These are phyloP conservation scores for Sminthopsis crassicaudata DNA, from an alignment of 2,113 vertebrate species.

Conservation along the genomic window DNA sequence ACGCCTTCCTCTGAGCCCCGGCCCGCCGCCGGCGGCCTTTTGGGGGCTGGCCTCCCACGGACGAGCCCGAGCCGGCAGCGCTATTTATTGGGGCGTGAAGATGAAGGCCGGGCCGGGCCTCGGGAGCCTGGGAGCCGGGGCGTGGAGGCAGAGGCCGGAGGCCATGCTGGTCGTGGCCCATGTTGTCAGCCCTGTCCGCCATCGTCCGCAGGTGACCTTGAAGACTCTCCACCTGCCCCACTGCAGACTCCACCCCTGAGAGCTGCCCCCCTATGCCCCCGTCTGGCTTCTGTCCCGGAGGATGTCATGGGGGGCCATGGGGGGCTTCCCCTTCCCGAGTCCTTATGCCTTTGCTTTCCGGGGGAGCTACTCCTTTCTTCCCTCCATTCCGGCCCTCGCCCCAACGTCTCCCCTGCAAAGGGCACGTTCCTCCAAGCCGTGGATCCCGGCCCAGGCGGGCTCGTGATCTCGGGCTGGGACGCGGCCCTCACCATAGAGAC, in stretches of 20 bases:
- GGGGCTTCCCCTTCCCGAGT: neutral
- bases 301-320: no score
- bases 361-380: neutral
- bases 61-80: neutral
- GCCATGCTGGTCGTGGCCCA: neutral
- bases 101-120: neutral
- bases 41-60: neutral
- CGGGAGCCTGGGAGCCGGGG: neutral
- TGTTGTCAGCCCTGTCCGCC: neutral
- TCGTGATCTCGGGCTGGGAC: neutral
- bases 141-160: neutral
- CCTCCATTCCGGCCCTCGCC: no score
- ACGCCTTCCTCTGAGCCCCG: slow-evolving; percentile 81
- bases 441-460: neutral
- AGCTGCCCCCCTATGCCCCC: no score
- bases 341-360: neutral
- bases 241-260: no score
- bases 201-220: accelerated
- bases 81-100: neutral
- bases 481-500: neutral
- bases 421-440: no score
- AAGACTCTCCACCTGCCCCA: neutral
- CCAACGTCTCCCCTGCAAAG: neutral
- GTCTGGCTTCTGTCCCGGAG: neutral
- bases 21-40: neutral